Percentiles rank a stretch among this genome's conserved stretches.
phyloP scores from a whole-genome alignment of 2,797 vertebrate genomes.

The Knipowitschia caucasica region DNA sequence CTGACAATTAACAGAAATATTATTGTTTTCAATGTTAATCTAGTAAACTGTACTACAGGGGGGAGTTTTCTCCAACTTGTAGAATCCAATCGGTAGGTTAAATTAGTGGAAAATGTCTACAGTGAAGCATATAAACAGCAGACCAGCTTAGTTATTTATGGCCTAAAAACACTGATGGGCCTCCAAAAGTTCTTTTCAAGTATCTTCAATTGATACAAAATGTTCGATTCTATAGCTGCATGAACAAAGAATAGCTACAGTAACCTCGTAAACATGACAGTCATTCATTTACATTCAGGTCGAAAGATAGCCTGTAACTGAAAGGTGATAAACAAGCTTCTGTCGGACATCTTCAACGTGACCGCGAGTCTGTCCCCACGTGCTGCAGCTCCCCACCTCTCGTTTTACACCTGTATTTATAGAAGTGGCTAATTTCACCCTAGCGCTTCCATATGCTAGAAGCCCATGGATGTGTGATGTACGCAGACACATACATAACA shows the following conservation, averaged over 20 bases:
- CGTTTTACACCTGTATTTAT: slow-evolving; percentile 37
- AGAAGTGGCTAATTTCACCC: slow-evolving; percentile 39
- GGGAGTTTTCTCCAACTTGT: too few species aligned
- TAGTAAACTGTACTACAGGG: too few species aligned
- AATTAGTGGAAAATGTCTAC: too few species aligned
- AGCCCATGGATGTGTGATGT: slow-evolving; percentile 25
- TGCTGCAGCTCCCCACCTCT: slow-evolving; percentile 25
- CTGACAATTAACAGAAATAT: too few species aligned
- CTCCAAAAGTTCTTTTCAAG: too few species aligned
- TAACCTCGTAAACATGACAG: background rate
- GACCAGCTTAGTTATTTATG: too few species aligned
- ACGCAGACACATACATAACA: slow-evolving; percentile 8
- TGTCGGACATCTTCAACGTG: slow-evolving; percentile 17
- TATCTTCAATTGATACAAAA: too few species aligned
- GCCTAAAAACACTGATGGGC: too few species aligned
- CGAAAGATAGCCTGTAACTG: background rate
- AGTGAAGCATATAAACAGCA: too few species aligned
- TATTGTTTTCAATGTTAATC: too few species aligned
- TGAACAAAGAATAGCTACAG: background rate
- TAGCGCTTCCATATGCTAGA: slow-evolving; percentile 20
- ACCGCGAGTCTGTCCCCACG: slow-evolving; percentile 26
- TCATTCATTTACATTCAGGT: background rate
- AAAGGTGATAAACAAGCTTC: slow-evolving; percentile 24
- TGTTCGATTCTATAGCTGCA: too few species aligned
- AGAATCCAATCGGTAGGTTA: too few species aligned